phyloP scores from a whole-genome alignment of 2,888 invertebrate genomes.

The Calliphora vomitoria region DNA sequence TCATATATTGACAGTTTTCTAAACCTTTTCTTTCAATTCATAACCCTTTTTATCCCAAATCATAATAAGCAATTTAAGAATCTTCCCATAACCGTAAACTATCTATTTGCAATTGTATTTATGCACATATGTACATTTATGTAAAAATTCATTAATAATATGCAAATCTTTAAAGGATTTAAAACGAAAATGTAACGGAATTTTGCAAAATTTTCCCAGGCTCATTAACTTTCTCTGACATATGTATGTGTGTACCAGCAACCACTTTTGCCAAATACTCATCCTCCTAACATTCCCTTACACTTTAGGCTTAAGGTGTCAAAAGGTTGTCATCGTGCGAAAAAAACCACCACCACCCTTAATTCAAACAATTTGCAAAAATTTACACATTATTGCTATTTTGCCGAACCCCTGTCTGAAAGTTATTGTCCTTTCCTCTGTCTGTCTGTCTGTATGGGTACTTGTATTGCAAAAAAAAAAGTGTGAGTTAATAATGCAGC shows the following conservation, averaged over 20 bases:
- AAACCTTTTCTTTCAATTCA: background rate
- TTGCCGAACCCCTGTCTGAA: constrained; percentile 20
- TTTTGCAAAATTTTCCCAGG: constrained; percentile 69
- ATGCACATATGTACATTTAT: background rate
- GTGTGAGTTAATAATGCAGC: constrained; percentile 54
- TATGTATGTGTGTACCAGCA: background rate
- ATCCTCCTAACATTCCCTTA: constrained; percentile 37
- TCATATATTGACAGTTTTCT: constrained; percentile 46
- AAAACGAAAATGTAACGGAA: constrained; percentile 65
- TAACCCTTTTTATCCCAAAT: background rate
- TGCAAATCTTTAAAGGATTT: constrained; percentile 56
- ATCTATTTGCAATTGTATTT: background rate
- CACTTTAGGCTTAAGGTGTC: constrained; percentile 19
- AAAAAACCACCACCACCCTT: constrained; percentile 69
- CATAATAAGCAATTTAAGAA: background rate
- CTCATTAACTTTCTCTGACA: constrained; percentile 43
- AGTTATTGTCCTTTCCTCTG: constrained; percentile 3
- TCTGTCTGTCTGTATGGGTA: constrained; percentile 13
- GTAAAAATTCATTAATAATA: constrained; percentile 63
- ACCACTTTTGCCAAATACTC: constrained; percentile 21
- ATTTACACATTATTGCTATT: constrained; percentile 8
- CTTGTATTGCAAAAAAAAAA: background rate
- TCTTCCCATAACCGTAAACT: constrained; percentile 1
- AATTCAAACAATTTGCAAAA: constrained; percentile 68
- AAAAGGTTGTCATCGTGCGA: constrained; percentile 70